Conservation (phyloP, 1,140 invertebrate species). For the Plodia interpunctella region DNA sequence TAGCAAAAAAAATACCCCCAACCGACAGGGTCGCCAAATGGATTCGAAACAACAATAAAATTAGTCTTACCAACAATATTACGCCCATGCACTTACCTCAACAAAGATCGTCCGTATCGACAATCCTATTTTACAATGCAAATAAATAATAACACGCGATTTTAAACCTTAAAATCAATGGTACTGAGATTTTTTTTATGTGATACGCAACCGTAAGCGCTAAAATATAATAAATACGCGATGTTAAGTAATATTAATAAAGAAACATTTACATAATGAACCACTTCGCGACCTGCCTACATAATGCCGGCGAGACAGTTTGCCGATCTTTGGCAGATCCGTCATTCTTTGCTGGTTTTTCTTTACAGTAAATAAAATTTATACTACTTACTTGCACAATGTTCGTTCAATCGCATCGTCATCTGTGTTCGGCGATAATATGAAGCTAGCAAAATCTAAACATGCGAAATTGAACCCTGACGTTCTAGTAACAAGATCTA, state of each 20-base stretch:
- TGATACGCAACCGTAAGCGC: too few relatives aligned
- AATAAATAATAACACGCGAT: neutral
- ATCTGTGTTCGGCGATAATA: neutral
- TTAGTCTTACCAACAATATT: conserved; percentile 60
- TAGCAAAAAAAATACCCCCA: conserved; percentile 42
- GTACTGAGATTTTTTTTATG: too few relatives aligned
- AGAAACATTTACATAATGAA: too few relatives aligned
- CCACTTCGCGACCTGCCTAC: too few relatives aligned
- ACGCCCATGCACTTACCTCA: conserved; percentile 52
- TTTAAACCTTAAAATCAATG: neutral
- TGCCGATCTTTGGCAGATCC: too few relatives aligned
- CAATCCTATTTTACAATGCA: neutral
- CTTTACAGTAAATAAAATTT: too few relatives aligned
- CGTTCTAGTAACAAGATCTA: neutral
- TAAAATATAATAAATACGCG: too few relatives aligned
- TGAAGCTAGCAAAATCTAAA: neutral
- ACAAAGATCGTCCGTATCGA: neutral
- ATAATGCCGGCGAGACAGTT: too few relatives aligned
- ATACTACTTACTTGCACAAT: too few relatives aligned
- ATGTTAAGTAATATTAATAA: too few relatives aligned
- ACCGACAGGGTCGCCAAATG: conserved; percentile 43
- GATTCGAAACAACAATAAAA: conserved; percentile 69
- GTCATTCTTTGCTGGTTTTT: too few relatives aligned
- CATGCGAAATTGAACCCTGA: neutral
- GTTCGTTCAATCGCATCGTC: too few relatives aligned